A percentile compares a stretch with the other conserved stretches of the same genome.
Conservation (phyloP, 1,140 invertebrate genomes). For the Drosophila bipectinata region DNA sequence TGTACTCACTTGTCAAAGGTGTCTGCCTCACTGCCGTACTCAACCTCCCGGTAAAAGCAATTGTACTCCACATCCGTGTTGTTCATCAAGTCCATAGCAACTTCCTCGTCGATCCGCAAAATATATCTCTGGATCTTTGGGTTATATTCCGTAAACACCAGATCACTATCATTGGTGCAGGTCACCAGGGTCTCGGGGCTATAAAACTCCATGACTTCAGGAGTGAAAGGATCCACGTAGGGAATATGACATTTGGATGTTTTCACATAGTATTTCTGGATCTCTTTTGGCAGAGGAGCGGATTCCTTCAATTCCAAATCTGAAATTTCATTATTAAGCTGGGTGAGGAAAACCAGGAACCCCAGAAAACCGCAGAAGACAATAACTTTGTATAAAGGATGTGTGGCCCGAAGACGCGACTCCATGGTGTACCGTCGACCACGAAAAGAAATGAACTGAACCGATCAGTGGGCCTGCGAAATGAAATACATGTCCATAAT, state of each 20-base stretch:
- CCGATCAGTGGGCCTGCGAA: no score
- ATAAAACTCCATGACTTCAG: conserved; percentile 86
- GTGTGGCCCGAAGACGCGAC: no score
- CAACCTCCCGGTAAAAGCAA: conserved; percentile 41
- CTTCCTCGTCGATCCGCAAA: conserved; percentile 57
- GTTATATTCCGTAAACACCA: conserved; percentile 83
- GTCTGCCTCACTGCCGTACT: conserved; percentile 1
- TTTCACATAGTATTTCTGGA: neutral
- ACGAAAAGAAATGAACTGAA: no score
- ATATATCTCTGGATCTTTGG: conserved; percentile 32
- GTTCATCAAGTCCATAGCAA: conserved; percentile 62
- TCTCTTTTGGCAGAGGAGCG: no score
- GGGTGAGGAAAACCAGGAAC: no score
- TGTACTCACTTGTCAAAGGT: conserved; percentile 31
- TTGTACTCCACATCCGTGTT: conserved; percentile 19
- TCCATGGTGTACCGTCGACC: no score
- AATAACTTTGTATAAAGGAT: no score
- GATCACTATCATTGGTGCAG: conserved; percentile 84
- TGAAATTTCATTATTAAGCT: no score
- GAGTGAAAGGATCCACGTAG: conserved; percentile 87
- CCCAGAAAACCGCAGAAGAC: no score
- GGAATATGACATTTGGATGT: conserved; percentile 35
- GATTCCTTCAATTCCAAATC: no score
- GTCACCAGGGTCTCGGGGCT: conserved; percentile 85
- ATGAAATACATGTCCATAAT: no score